phyloP scores from a whole-genome alignment of 2,888 invertebrate species.

The Plebejus melissa region DNA sequence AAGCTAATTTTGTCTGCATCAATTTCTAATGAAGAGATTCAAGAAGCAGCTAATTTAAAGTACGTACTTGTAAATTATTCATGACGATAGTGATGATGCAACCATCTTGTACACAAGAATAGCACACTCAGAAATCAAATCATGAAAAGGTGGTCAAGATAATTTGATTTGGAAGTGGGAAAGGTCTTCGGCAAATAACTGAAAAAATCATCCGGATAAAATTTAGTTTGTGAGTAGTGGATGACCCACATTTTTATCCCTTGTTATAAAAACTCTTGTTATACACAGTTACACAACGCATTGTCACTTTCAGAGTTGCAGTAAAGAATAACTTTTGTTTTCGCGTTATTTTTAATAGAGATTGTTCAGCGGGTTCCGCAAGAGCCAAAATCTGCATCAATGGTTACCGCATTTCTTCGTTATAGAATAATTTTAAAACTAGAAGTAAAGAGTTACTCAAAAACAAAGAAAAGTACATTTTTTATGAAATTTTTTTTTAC shows the following conservation, averaged over 20 bases:
- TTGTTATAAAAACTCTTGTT: slow-evolving; percentile 21
- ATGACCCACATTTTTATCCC: slow-evolving; percentile 14
- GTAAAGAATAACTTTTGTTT: slow-evolving; percentile 16
- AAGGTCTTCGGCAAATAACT: slow-evolving; percentile 12
- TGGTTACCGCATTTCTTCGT: not conserved
- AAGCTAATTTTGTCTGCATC: not conserved
- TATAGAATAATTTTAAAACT: not conserved
- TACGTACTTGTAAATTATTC: too few relatives aligned
- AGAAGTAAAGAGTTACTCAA: not conserved
- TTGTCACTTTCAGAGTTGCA: slow-evolving; percentile 15
- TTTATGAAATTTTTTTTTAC: too few relatives aligned
- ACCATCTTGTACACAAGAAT: not conserved
- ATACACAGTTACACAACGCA: not conserved
- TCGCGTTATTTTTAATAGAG: slow-evolving; percentile 2
- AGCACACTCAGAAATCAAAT: slow-evolving; percentile 9
- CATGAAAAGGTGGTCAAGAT: slow-evolving; percentile 14
- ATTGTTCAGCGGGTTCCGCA: not conserved
- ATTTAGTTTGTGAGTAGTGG: not conserved
- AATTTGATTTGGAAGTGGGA: slow-evolving; percentile 10
- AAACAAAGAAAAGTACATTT: too few relatives aligned
- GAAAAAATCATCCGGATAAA: slow-evolving; percentile 1
- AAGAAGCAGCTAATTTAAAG: not conserved
- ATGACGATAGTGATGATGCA: not conserved
- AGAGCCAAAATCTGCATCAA: not conserved
- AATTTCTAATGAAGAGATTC: slow-evolving; percentile 2